Evolutionary conservation across 2,888 invertebrate species (phyloP), one percentile per base, ranked within the genome.

Genomic region (Polydrusus pterygomalis): DNA sequence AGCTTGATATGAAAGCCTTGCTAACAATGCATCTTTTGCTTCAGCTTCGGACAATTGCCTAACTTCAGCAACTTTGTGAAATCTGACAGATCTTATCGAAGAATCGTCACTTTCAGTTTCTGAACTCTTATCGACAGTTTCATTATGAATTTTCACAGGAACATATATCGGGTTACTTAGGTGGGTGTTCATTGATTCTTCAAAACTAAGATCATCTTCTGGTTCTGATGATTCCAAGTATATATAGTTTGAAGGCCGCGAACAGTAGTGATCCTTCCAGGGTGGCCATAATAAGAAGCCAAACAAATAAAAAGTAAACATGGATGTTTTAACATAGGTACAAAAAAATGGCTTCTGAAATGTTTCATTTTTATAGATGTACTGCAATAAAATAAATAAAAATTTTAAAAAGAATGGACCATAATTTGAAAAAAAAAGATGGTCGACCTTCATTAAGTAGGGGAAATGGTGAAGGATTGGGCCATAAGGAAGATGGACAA

Each of bases 281-380:
- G 97, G 95, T 78, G 95, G 94, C 90, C 96, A 95, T 82, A 97
- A 93, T 81, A 97, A 92, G 83, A 97, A 93, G 54, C 97, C 95
- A 83, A 97, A 87, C 80, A 99, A 90, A 88, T 98, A 99, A 79
- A 98, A 89, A 75, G 96, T 93, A 84, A 99, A 96, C 92, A 98
- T 92, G 45, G 96, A 97, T 74, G 97, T 97, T 88, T 98, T 97
- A 77, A 97, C 90, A 88, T 98, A 99, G 18, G 98, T 97, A 83
- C 95, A 95, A 88, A 99, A 96, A 89, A 98, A 98, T 64, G 99
- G 98, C 85, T 98, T 96, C 84, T 96, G 93, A 85, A 94, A 95
- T 76, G 95, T 91, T 85, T 95, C 94, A 88, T 96, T 93, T 83
- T 91, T 90, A 86, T 96, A 96, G 79, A 96, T 91, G 87, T 94